phyloP scores from a whole-genome alignment of 2,888 invertebrate genomes.

The Volucella inflata region DNA sequence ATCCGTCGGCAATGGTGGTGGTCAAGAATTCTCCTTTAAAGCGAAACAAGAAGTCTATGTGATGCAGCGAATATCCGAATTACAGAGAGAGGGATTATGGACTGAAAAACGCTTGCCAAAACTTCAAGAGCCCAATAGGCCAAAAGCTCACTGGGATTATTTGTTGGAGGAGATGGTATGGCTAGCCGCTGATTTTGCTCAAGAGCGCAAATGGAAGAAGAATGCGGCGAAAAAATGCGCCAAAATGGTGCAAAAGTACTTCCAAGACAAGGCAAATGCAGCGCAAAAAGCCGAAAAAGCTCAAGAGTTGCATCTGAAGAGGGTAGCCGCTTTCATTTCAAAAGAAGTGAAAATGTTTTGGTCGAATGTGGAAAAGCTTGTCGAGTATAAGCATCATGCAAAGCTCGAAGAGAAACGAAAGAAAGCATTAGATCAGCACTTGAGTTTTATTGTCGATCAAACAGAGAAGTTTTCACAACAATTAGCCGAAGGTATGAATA shows the following conservation, averaged over 20 bases:
- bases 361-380: conserved; percentile 97
- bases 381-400: conserved; percentile 96
- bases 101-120: conserved; percentile 95
- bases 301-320: conserved; percentile 92
- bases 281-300: conserved; percentile 96
- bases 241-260: conserved; percentile 95
- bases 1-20: conserved; percentile 64
- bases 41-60: conserved; percentile 97
- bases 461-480: conserved; percentile 98
- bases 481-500: conserved; percentile 93
- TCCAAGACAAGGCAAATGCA: conserved; percentile 94
- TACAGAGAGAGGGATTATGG: conserved; percentile 98
- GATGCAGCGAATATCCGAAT: conserved; percentile 94
- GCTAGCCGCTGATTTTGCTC: conserved; percentile 98
- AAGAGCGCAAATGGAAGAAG: conserved; percentile 99
- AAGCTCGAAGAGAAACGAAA: conserved; percentile 97
- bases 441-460: conserved; percentile 98
- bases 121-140: conserved; percentile 93
- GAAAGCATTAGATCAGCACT: conserved; percentile 96
- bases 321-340: conserved; percentile 95
- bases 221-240: conserved; percentile 96
- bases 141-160: conserved; percentile 99
- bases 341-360: conserved; percentile 98
- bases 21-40: conserved; percentile 89
- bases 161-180: conserved; percentile 99